Percentiles rank a stretch among this genome's conserved stretches.
phyloP scores from a whole-genome alignment of 1,140 invertebrate species.

The Pseudobourletiella spinata region DNA sequence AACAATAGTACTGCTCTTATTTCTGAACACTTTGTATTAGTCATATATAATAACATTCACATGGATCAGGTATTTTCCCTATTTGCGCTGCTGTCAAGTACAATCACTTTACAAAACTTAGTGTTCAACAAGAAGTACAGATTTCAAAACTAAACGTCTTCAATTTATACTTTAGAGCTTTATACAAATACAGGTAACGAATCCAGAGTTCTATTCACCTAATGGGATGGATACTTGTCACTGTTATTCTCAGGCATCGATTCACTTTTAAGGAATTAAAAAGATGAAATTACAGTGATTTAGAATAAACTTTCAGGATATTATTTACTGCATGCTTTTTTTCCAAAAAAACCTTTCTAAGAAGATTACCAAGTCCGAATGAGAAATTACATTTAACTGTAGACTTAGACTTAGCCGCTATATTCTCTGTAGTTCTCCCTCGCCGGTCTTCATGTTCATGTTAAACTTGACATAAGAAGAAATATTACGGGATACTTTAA shows the following conservation, averaged over 20 bases:
- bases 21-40: too few relatives aligned
- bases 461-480: background rate
- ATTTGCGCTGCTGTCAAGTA: too few relatives aligned
- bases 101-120: too few relatives aligned
- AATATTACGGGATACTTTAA: conserved; percentile 15
- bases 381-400: background rate
- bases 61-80: too few relatives aligned
- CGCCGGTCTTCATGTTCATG: background rate
- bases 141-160: background rate
- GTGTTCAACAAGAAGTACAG: background rate
- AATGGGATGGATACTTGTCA: background rate
- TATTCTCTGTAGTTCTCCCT: background rate
- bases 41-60: too few relatives aligned
- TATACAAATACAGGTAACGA: background rate
- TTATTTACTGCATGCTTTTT: background rate
- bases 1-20: too few relatives aligned
- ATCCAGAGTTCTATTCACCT: background rate
- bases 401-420: background rate
- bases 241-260: background rate
- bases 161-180: background rate
- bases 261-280: background rate
- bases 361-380: background rate
- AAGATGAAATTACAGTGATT: background rate
- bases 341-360: background rate
- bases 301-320: too few relatives aligned